Percentiles rank a stretch among this genome's conserved stretches.
Conservation (phyloP, 2,113 vertebrate genomes). For the Oryzias javanicus region DNA sequence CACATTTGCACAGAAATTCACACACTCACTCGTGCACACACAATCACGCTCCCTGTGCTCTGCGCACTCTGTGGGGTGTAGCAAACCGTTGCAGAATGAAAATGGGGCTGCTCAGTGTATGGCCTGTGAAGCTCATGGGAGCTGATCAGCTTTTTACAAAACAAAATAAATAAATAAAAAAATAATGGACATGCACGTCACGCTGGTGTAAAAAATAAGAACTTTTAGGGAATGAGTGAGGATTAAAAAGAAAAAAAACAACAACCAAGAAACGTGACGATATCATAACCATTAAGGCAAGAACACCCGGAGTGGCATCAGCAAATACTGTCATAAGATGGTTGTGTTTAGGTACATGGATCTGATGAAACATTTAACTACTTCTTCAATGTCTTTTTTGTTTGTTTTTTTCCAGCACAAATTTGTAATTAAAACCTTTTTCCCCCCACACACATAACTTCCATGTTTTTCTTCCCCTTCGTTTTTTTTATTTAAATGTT, state of each 20-base stretch:
- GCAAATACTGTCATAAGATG: constrained; percentile 74
- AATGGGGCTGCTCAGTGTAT: constrained; percentile 73
- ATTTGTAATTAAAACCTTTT: constrained; percentile 68
- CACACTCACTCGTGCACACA: constrained; percentile 79
- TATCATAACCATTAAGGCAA: constrained; percentile 82
- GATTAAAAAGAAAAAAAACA: constrained; percentile 19
- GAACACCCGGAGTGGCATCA: constrained; percentile 78
- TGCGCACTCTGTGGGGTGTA: constrained; percentile 72
- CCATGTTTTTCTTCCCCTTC: constrained; percentile 24
- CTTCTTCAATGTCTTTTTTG: constrained; percentile 72
- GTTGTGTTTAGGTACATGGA: constrained; percentile 74
- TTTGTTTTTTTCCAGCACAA: constrained; percentile 57
- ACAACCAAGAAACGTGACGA: constrained; percentile 62
- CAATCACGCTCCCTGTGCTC: constrained; percentile 83
- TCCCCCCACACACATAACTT: constrained; percentile 63
- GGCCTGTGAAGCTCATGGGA: constrained; percentile 69
- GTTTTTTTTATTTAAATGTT: constrained; percentile 14
- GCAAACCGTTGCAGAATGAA: constrained; percentile 72
- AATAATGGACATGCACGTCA: constrained; percentile 77
- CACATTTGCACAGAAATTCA: constrained; percentile 79
- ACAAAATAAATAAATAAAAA: not conserved
- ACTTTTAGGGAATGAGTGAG: constrained; percentile 46
- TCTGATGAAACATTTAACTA: constrained; percentile 79
- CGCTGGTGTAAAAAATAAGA: constrained; percentile 51
- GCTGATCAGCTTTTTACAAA: constrained; percentile 64